phyloP scores from a whole-genome alignment of 2,888 invertebrate genomes.

The Ellobium chinense region DNA sequence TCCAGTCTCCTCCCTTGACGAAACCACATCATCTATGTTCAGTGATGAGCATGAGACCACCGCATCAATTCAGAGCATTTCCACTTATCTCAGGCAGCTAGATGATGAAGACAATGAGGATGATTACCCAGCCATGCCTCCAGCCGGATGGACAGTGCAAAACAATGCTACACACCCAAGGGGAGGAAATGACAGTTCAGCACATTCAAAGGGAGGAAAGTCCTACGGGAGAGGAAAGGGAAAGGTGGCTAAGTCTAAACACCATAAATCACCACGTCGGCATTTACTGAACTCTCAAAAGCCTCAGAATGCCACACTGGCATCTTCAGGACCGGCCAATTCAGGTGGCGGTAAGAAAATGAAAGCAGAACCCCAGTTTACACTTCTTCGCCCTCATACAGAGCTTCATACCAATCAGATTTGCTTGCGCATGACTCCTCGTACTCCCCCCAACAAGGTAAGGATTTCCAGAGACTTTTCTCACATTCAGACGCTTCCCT shows the following conservation, averaged over 20 bases:
- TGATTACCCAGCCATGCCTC: conserved; percentile 34
- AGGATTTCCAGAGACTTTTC: conserved; percentile 46
- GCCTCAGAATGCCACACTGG: neutral
- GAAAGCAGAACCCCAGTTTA: conserved; percentile 41
- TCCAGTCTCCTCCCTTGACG: conserved; percentile 31
- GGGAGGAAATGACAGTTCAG: too few relatives aligned
- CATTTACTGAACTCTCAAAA: neutral
- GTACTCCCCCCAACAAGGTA: conserved; percentile 44
- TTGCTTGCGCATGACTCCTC: conserved; percentile 32
- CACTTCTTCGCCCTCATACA: conserved; percentile 41
- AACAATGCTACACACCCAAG: neutral
- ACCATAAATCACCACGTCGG: neutral
- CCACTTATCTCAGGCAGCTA: conserved; percentile 32
- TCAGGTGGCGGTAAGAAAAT: conserved; percentile 10
- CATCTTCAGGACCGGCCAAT: too few relatives aligned
- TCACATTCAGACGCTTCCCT: conserved; percentile 46
- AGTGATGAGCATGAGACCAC: conserved; percentile 38
- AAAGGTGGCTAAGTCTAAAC: conserved; percentile 1
- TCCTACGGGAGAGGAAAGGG: conserved; percentile 19
- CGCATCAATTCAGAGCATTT: conserved; percentile 42
- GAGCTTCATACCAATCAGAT: conserved; percentile 43
- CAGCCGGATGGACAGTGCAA: conserved; percentile 28
- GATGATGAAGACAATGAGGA: conserved; percentile 38
- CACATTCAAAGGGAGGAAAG: too few relatives aligned
- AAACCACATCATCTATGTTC: conserved; percentile 37